Evolutionary conservation across 2,888 invertebrate species (phyloP).

Genomic region (Chaitophorus viminalis): DNA sequence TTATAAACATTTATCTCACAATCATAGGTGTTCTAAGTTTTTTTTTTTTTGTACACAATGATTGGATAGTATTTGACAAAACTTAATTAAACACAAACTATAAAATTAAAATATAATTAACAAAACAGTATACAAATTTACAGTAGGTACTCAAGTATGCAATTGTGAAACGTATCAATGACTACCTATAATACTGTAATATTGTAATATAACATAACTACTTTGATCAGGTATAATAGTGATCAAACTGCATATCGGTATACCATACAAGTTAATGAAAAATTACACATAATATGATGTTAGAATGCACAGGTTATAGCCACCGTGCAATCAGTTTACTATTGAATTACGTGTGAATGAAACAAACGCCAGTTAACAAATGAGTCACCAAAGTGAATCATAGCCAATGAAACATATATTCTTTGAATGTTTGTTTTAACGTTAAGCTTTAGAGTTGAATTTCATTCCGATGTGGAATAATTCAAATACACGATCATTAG

Average conservation of each 20-base stretch:
- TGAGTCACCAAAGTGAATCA: slow-evolving; percentile 42
- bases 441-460: neutral
- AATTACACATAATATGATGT: neutral
- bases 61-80: neutral
- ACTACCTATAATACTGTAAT: too few species aligned
- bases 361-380: slow-evolving; percentile 7
- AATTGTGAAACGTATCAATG: neutral
- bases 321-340: slow-evolving; percentile 1
- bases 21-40: slow-evolving; percentile 31
- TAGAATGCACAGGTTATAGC: slow-evolving; percentile 19
- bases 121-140: too few species aligned
- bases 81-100: neutral
- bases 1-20: neutral
- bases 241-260: neutral
- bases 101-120: too few species aligned
- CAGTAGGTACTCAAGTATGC: too few species aligned
- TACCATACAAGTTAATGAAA: neutral
- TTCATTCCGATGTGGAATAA: neutral
- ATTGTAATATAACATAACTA: neutral
- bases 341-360: slow-evolving; percentile 28
- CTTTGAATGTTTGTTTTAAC: neutral
- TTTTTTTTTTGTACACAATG: slow-evolving; percentile 22
- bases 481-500: neutral
- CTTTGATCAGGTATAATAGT: neutral
- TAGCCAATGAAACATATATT: neutral